Evolutionary conservation across 2,888 invertebrate genomes (phyloP).

Genomic region (Leptopterna dolabrata): DNA sequence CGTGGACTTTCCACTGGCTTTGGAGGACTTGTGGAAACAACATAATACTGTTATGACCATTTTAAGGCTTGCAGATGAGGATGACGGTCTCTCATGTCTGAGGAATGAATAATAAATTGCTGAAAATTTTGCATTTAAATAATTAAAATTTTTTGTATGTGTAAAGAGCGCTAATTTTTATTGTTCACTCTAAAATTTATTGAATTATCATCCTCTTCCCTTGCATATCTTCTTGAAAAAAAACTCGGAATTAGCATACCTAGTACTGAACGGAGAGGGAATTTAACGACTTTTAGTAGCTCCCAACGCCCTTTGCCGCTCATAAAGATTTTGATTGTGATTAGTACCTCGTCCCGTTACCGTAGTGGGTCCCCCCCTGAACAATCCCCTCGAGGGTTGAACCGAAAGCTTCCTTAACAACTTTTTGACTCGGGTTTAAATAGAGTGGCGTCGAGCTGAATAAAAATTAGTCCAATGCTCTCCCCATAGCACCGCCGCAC

Average conservation of each 20-base stretch:
- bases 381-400: neutral
- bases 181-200: too few species aligned
- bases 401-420: neutral
- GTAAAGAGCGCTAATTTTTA: too few species aligned
- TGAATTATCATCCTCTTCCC: too few species aligned
- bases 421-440: constrained; percentile 35
- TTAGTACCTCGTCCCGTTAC: neutral
- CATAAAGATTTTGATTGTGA: constrained; percentile 32
- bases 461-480: constrained; percentile 24
- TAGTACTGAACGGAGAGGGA: neutral
- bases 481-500: neutral
- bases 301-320: neutral
- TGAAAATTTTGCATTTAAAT: too few species aligned
- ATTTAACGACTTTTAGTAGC: neutral
- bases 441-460: constrained; percentile 19
- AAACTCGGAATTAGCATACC: neutral
- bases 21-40: too few species aligned
- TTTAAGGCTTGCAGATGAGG: too few species aligned
- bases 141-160: too few species aligned
- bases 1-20: too few species aligned
- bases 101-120: too few species aligned
- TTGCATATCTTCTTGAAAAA: too few species aligned
- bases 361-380: neutral
- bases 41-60: too few species aligned
- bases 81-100: too few species aligned